A percentile compares a stretch with the other conserved stretches of the same genome.
Evolutionary conservation across 2,888 invertebrate genomes (phyloP).

Genomic region (Dasypolia templi): DNA sequence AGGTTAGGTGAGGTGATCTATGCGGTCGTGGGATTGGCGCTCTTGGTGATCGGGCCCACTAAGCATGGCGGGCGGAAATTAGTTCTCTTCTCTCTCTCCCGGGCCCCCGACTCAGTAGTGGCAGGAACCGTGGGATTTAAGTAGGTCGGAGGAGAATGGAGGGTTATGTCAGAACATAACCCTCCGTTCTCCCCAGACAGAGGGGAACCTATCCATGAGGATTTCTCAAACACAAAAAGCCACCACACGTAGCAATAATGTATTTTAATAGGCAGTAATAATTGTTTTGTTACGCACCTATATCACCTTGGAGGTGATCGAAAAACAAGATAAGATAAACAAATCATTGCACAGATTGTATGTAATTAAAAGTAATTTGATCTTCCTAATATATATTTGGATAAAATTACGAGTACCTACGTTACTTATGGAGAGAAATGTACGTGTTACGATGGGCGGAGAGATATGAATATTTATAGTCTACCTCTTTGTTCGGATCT

Average conservation of each 20-base stretch:
- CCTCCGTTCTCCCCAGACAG: not conserved
- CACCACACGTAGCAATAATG: constrained; percentile 22
- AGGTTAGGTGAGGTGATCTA: too few relatives aligned
- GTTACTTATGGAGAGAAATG: not conserved
- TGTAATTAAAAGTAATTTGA: constrained; percentile 14
- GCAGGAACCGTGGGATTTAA: too few relatives aligned
- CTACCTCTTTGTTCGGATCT: not conserved
- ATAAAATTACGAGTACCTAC: not conserved
- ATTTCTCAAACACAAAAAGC: not conserved
- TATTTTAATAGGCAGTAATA: not conserved
- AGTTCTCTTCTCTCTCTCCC: too few relatives aligned
- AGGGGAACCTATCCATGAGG: too few relatives aligned
- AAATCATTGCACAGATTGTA: constrained; percentile 24
- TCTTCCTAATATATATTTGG: not conserved
- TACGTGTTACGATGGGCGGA: not conserved
- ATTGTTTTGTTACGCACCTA: not conserved
- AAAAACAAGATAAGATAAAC: constrained; percentile 39
- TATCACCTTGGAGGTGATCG: constrained; percentile 10
- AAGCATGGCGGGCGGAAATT: not conserved
- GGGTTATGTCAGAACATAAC: not conserved
- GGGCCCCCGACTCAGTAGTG: not conserved
- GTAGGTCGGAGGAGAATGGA: not conserved
- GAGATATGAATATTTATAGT: not conserved
- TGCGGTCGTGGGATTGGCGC: not conserved
- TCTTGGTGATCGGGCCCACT: not conserved